Evolutionary conservation across 2,113 vertebrate genomes (phyloP).

Genomic region (Lasiurus cinereus): DNA sequence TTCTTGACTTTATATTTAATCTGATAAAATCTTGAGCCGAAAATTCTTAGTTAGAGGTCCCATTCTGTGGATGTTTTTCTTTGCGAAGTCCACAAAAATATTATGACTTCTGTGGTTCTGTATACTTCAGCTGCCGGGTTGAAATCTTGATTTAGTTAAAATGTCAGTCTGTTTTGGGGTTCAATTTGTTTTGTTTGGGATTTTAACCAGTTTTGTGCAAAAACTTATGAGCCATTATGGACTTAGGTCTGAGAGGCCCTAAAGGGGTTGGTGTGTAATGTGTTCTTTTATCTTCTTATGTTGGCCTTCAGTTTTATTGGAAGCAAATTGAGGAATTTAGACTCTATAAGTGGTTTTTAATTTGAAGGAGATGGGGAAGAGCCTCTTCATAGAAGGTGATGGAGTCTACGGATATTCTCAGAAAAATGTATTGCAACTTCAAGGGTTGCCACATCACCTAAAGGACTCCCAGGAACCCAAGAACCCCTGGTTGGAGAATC

Average conservation of each 20-base stretch:
- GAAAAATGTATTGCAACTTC: conserved; percentile 40
- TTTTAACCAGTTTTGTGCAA: conserved; percentile 58
- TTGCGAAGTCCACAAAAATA: conserved; percentile 21
- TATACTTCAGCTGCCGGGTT: background rate
- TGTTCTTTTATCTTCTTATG: conserved; percentile 3
- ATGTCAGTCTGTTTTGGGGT: background rate
- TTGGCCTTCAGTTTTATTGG: conserved; percentile 29
- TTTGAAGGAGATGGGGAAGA: background rate
- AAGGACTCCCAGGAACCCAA: background rate
- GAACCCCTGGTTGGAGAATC: background rate
- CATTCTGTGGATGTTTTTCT: background rate
- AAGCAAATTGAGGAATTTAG: background rate
- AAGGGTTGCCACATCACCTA: background rate
- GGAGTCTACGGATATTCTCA: conserved; percentile 5
- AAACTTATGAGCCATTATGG: background rate
- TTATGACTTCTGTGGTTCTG: background rate
- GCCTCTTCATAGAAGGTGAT: background rate
- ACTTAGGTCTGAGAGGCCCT: background rate
- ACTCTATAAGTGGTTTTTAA: background rate
- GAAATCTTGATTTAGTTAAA: conserved; percentile 55
- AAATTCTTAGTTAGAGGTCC: background rate
- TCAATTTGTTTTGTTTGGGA: background rate
- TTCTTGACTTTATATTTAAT: conserved; percentile 48
- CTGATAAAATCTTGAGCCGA: background rate
- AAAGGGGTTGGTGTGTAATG: background rate